Conservation (phyloP, 2,888 invertebrate species). For the Spodoptera exigua region DNA sequence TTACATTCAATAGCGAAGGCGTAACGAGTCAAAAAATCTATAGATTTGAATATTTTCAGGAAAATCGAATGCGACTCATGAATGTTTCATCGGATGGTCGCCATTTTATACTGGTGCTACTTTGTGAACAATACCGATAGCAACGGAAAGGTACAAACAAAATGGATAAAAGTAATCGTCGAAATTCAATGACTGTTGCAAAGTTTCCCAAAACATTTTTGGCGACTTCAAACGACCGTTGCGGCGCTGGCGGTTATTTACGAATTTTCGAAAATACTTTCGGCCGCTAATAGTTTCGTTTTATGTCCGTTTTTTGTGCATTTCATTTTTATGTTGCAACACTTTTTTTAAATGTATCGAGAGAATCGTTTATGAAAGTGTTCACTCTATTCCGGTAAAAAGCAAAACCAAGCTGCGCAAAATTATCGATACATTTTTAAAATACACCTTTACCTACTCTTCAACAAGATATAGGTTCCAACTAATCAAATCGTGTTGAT, state of each 20-base stretch:
- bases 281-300: conserved; percentile 8
- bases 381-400: conserved; percentile 1
- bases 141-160: conserved; percentile 42
- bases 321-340: conserved; percentile 24
- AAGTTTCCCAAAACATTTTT: conserved; percentile 35
- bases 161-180: conserved; percentile 43
- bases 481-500: too few species aligned
- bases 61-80: conserved; percentile 65
- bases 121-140: conserved; percentile 57
- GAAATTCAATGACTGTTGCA: conserved; percentile 39
- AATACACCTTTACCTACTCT: too few species aligned
- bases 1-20: conserved; percentile 32
- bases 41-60: conserved; percentile 60
- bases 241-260: conserved; percentile 7
- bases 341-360: neutral
- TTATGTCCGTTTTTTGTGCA: neutral
- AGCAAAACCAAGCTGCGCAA: conserved; percentile 1
- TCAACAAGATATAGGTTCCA: too few species aligned
- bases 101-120: conserved; percentile 66
- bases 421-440: too few species aligned
- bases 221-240: conserved; percentile 12
- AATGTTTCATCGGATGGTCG: conserved; percentile 71
- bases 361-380: conserved; percentile 13
- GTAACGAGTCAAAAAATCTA: conserved; percentile 54
- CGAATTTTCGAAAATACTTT: conserved; percentile 6